Conservation (phyloP, 1,140 invertebrate species). For the Zaprionus lachaisei region DNA sequence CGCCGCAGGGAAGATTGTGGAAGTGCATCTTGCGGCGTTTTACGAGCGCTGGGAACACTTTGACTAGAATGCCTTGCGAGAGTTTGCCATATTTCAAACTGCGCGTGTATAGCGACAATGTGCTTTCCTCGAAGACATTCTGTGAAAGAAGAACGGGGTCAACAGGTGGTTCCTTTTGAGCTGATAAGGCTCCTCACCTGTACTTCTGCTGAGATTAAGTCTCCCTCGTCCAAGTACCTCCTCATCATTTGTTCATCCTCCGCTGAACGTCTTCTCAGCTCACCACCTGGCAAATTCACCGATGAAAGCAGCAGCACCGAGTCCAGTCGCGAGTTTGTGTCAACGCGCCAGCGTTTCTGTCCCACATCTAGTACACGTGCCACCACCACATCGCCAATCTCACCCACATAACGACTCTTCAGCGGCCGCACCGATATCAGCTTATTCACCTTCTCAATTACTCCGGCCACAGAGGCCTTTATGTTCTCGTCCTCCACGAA, state of each 20-base stretch:
- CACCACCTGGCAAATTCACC: constrained; percentile 97
- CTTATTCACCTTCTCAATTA: constrained; percentile 97
- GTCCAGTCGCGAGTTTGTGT: constrained; percentile 96
- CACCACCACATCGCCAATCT: constrained; percentile 98
- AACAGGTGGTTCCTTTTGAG: neutral
- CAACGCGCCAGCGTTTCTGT: constrained; percentile 87
- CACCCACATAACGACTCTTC: constrained; percentile 95
- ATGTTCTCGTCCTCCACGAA: constrained; percentile 93
- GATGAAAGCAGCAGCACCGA: constrained; percentile 95
- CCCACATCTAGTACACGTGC: constrained; percentile 93
- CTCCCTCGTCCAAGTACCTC: constrained; percentile 96
- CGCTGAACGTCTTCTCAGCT: constrained; percentile 93
- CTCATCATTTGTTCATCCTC: constrained; percentile 99
- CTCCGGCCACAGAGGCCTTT: constrained; percentile 96
- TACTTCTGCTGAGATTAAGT: constrained; percentile 98
- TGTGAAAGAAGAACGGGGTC: constrained; percentile 79
- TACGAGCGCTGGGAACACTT: constrained; percentile 96
- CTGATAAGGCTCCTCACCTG: constrained; percentile 34
- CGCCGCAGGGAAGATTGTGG: constrained; percentile 95
- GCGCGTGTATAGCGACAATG: constrained; percentile 96
- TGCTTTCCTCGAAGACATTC: constrained; percentile 95
- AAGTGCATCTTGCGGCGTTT: constrained; percentile 98
- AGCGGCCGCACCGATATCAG: constrained; percentile 95
- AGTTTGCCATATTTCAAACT: constrained; percentile 99
- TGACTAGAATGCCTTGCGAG: constrained; percentile 93